Percentiles rank a stretch among this genome's conserved stretches.
Conservation (phyloP, 2,797 vertebrate species). For the Enteromius unitaeniatus region DNA sequence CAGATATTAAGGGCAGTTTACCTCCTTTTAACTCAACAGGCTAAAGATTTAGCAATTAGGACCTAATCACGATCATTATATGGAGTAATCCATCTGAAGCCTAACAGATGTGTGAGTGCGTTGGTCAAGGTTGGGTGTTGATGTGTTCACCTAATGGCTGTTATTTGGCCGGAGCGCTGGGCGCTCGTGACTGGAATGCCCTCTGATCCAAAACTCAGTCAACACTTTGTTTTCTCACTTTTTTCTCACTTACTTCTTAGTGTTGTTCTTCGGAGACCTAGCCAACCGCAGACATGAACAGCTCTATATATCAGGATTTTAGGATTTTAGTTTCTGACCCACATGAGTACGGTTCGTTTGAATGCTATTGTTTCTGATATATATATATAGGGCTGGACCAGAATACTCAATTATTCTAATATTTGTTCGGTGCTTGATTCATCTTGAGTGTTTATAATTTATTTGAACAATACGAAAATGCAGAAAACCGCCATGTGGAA, state of each 20-base stretch:
- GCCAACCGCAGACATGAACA: not conserved
- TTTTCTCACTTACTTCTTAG: conserved; percentile 52
- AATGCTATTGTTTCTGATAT: no score
- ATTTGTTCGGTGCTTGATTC: no score
- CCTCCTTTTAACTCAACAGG: conserved; percentile 81
- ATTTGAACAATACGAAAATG: no score
- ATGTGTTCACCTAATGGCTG: conserved; percentile 78
- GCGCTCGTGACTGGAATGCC: conserved; percentile 44
- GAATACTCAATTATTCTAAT: no score
- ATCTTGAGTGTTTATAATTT: no score
- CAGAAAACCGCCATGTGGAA: no score
- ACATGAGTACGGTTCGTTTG: not conserved
- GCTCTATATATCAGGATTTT: not conserved
- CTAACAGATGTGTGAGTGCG: conserved; percentile 82
- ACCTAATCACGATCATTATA: conserved; percentile 84
- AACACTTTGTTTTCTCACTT: not conserved
- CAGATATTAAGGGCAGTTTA: conserved; percentile 81
- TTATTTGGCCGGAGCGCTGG: conserved; percentile 77
- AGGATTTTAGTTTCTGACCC: not conserved
- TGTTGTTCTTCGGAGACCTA: conserved; percentile 44
- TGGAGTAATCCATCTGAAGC: conserved; percentile 84
- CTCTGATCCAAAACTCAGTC: not conserved
- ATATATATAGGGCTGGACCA: no score
- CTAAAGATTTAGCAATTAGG: conserved; percentile 84
- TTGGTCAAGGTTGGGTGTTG: conserved; percentile 76